Base-by-base conservation (phyloP, 2,113 vertebrate genomes). In the Myocastor coypus region DNA sequence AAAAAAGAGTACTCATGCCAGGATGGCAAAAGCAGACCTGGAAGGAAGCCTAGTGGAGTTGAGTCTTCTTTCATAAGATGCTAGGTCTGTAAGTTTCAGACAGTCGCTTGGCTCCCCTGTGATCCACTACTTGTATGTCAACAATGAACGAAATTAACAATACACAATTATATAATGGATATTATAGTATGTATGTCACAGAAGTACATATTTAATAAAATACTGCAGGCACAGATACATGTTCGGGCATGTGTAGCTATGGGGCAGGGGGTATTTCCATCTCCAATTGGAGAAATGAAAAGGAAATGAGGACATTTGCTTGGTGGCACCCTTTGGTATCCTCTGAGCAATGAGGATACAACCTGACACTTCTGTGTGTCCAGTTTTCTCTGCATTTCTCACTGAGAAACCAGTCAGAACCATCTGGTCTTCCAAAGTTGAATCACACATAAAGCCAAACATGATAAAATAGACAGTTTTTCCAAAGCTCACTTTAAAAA, bases 1-100 rank as follows among this genome's bases (percentile, higher is more conserved):
- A n/a, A n/a, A n/a, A n/a, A 94, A 85, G 78, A 82, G 97, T 88
- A 86, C 96, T 97, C 94, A 46, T 50, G 95, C 55, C 57, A 75
- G 57, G 61, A 57, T 68, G 78, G 66, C 34, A 63, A 86, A 92
- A 69, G 40, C 59, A 46, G 14, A 26, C 5, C 20, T 32, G 28
- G 24, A 42, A 83, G 26, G 68, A 94, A 91, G 46, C 52, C 12
- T 37, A 57, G 24, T 17, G 50, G 3, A 11, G 80, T 69, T 94
- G 32, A 63, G 64, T 80, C 55, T 94, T 85, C 85, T 83, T 96
- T 97, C 94, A 26, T 63, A 83, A 78, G 40, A 92, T 32, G 57
- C 32, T 75, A 13, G 57, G 34, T 94, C 24, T 96, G 1, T 89
- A 80, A 83, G 40, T 52, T 71, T 83, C n/a, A 87, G 69, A 46